phyloP scores from a whole-genome alignment of 1,140 invertebrate genomes.

The Oryctes rhinoceros region DNA sequence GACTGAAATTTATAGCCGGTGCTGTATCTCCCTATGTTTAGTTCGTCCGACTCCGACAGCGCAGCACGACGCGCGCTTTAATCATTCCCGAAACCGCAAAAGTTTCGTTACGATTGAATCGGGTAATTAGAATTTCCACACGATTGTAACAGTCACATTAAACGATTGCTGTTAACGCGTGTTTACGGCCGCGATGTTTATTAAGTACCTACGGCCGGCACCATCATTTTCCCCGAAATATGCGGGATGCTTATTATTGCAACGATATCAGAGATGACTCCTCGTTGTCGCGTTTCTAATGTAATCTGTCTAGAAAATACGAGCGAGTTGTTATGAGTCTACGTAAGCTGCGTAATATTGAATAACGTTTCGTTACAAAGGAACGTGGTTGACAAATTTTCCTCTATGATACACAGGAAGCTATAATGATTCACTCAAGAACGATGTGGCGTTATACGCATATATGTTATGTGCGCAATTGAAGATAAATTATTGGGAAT shows the following conservation, averaged over 20 bases:
- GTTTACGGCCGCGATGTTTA: slow-evolving; percentile 10
- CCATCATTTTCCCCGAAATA: not conserved
- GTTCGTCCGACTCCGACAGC: not conserved
- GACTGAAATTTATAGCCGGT: not conserved
- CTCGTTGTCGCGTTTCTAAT: not conserved
- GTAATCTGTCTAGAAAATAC: not conserved
- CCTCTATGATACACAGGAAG: not conserved
- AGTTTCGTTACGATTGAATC: slow-evolving; percentile 33
- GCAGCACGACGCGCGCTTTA: not conserved
- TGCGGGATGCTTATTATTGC: not conserved
- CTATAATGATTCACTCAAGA: not conserved
- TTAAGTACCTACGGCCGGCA: not conserved
- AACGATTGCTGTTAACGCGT: slow-evolving; percentile 12
- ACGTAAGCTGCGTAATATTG: not conserved
- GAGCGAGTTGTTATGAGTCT: not conserved
- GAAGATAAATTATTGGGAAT: too few relatives aligned
- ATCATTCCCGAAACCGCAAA: slow-evolving; percentile 31
- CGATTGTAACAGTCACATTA: slow-evolving; percentile 2
- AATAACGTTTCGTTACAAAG: not conserved
- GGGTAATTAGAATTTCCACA: slow-evolving; percentile 31
- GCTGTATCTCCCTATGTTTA: not conserved
- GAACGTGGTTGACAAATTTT: not conserved
- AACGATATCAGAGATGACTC: not conserved
- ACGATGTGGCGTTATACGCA: not conserved
- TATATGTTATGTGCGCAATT: too few relatives aligned